Conservation (phyloP, 2,888 invertebrate species). For the Yponomeuta evonymella region DNA sequence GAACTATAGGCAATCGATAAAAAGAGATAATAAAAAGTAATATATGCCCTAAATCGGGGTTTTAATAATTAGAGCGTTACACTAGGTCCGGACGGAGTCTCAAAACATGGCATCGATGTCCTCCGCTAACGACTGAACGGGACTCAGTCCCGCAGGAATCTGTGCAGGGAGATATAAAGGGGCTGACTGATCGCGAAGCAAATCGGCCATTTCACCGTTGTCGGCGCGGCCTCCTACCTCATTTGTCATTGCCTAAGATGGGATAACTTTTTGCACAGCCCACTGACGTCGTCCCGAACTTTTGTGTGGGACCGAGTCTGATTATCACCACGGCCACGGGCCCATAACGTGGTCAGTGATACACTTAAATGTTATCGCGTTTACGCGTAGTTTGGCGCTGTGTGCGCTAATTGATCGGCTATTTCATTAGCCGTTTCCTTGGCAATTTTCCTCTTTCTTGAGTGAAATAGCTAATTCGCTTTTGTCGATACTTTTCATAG, state of each 20-base stretch:
- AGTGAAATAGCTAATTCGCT: background rate
- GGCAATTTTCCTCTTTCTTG: background rate
- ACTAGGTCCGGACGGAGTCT: background rate
- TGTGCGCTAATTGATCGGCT: background rate
- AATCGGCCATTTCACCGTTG: slow-evolving; percentile 59
- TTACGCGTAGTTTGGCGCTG: slow-evolving; percentile 12
- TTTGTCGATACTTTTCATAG: too few relatives aligned
- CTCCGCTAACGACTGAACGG: slow-evolving; percentile 34
- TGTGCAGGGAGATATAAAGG: slow-evolving; percentile 24
- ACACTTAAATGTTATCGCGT: slow-evolving; percentile 13
- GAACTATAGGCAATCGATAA: too few relatives aligned
- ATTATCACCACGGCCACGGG: slow-evolving; percentile 45
- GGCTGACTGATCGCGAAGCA: slow-evolving; percentile 53
- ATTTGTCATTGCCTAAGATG: slow-evolving; percentile 69
- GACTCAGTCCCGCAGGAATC: slow-evolving; percentile 34
- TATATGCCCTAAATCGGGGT: too few relatives aligned
- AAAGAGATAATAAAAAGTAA: too few relatives aligned
- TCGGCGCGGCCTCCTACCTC: slow-evolving; percentile 42
- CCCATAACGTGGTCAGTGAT: slow-evolving; percentile 42
- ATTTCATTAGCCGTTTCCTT: slow-evolving; percentile 1
- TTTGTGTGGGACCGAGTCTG: slow-evolving; percentile 57
- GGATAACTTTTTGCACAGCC: slow-evolving; percentile 67
- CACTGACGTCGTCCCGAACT: slow-evolving; percentile 61
- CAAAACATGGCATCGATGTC: slow-evolving; percentile 21
- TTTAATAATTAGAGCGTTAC: too few relatives aligned